Base-by-base conservation (phyloP, 2,113 vertebrate species). In the Lophius piscatorius region DNA sequence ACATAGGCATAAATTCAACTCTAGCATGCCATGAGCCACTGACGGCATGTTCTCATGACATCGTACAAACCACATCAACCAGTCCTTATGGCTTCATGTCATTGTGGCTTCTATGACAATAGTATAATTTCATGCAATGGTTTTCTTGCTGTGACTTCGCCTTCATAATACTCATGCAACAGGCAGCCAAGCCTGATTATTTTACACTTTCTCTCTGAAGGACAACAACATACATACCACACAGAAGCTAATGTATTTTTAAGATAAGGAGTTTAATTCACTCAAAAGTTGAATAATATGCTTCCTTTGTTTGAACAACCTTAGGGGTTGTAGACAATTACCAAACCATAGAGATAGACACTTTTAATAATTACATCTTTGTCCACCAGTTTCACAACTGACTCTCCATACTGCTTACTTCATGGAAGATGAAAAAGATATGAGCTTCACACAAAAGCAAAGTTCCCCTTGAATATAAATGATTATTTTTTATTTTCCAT, bases 241-340 rank as follows among this genome's bases (percentile, higher is more conserved):
- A 22, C 10, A 39, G 38, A 59, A 48, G 64, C 74, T 81, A 80
- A 78, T 69, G 62, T 70, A 41, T 73, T 78, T n/a, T 57, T 74
- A 52, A 49, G 66, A 84, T 70, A 70, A 49, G 48, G 63, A 56
- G 42, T 70, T 59, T 51, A 62, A 64, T 71, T 62, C 55, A 13
- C 70, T 81, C 69, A 82, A 63, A 78, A 83, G 58, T 70, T 80
- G 78, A 88, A 84, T 80, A 80, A 86, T 84, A 71, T 64, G 59
- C 69, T 73, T 77, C 51, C 65, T 81, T 85, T 86, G 74, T 86
- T 83, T 63, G 70, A 84, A 84, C 70, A 70, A 83, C 88, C 80
- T 60, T 35, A 56, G 78, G 83, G 67, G 45, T 77, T 74, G 74
- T 81, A 84, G 76, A 82, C 70, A 87, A 90, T 90, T 88, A 89